Evolutionary conservation across 1,140 invertebrate genomes (phyloP).

Genomic region (Procambarus virginalis): DNA sequence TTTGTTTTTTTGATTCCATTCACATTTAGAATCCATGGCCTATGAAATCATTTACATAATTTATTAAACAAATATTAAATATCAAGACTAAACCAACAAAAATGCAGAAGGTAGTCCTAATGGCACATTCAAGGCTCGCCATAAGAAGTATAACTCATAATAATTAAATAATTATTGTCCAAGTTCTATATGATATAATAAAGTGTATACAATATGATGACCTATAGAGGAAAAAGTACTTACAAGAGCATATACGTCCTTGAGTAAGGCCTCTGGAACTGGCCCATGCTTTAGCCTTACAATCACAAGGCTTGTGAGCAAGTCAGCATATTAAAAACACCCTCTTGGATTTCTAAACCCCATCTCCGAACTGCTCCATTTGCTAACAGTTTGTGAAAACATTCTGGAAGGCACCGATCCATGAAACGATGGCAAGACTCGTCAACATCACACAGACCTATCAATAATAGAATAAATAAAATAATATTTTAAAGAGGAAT

Average conservation of each 20-base stretch:
- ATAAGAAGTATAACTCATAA: no score
- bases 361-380: slow-evolving; percentile 76
- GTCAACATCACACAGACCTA: slow-evolving; percentile 74
- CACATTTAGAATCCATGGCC: slow-evolving; percentile 76
- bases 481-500: no score
- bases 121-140: no score
- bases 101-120: no score
- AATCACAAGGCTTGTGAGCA: slow-evolving; percentile 76
- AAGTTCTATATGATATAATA: no score
- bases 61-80: no score
- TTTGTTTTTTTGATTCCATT: slow-evolving; percentile 77
- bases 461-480: background rate
- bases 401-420: slow-evolving; percentile 77
- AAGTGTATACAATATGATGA: no score
- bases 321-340: slow-evolving; percentile 76
- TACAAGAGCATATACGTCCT: slow-evolving; percentile 73
- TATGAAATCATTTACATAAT: slow-evolving; percentile 65
- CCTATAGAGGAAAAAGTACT: slow-evolving; percentile 19
- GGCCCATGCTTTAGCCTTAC: slow-evolving; percentile 74
- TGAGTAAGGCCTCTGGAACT: slow-evolving; percentile 70
- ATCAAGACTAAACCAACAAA: no score
- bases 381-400: slow-evolving; percentile 76
- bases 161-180: no score
- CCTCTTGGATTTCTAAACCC: slow-evolving; percentile 77
- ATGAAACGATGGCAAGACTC: slow-evolving; percentile 76